A percentile compares a stretch with the other conserved stretches of the same genome.
phyloP scores from a whole-genome alignment of 1,140 invertebrate genomes.

The Harpegnathos saltator region DNA sequence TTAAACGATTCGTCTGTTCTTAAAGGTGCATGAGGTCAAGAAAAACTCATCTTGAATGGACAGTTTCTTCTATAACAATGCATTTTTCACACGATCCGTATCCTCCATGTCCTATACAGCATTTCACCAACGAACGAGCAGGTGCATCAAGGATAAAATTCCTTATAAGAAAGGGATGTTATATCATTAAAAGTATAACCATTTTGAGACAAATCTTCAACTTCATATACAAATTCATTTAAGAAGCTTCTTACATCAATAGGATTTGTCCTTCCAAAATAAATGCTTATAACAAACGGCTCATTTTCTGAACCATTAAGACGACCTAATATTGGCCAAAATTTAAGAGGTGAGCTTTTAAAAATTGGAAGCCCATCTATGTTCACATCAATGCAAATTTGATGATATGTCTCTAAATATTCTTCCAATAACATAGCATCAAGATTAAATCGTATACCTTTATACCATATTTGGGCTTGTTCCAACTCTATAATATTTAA shows the following conservation, averaged over 20 bases:
- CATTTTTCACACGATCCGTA: slow-evolving; percentile 37
- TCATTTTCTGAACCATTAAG: slow-evolving; percentile 4
- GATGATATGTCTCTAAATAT: slow-evolving; percentile 7
- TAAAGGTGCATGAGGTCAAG: neutral
- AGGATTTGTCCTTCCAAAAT: slow-evolving; percentile 7
- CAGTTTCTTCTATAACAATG: slow-evolving; percentile 21
- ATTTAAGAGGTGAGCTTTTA: slow-evolving; percentile 17
- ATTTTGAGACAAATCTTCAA: slow-evolving; percentile 19
- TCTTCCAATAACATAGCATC: slow-evolving; percentile 23
- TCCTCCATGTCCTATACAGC: slow-evolving; percentile 17
- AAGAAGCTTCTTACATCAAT: neutral
- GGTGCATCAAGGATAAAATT: slow-evolving; percentile 27
- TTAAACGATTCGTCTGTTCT: slow-evolving; percentile 16
- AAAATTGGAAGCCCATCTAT: slow-evolving; percentile 17
- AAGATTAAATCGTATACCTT: slow-evolving; percentile 10
- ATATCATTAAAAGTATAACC: slow-evolving; percentile 13
- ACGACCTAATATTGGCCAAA: slow-evolving; percentile 32
- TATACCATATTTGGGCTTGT: slow-evolving; percentile 17
- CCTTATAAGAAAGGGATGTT: slow-evolving; percentile 5
- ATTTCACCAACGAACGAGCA: slow-evolving; percentile 25
- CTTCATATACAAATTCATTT: slow-evolving; percentile 15
- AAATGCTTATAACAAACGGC: slow-evolving; percentile 1
- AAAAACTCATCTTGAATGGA: slow-evolving; percentile 9
- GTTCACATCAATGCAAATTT: slow-evolving; percentile 14
- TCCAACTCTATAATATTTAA: neutral